phyloP scores from a whole-genome alignment of 2,797 vertebrate species.

The Geotria australis region DNA sequence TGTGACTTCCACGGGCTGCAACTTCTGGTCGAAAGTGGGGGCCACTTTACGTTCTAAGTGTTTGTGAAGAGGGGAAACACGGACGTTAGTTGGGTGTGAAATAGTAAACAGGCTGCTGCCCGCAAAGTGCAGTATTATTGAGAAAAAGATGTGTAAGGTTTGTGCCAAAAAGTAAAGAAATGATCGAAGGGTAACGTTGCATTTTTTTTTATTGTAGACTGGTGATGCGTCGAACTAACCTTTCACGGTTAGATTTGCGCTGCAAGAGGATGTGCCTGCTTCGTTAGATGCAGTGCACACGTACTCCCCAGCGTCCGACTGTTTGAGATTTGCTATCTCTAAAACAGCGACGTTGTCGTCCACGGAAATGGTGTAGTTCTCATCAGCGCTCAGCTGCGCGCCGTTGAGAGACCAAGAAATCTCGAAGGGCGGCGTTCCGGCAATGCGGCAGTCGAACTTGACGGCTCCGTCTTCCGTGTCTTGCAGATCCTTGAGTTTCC shows the following conservation, averaged over 20 bases:
- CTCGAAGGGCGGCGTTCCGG: background rate
- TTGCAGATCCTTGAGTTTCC: background rate
- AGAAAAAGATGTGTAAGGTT: too few relatives aligned
- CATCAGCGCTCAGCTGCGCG: background rate
- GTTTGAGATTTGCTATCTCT: background rate
- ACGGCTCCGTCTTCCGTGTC: background rate
- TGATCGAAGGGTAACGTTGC: too few relatives aligned
- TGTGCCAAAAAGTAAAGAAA: too few relatives aligned
- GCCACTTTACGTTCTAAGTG: constrained; percentile 62
- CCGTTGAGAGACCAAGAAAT: background rate
- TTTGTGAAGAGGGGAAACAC: background rate
- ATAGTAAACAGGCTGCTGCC: too few relatives aligned
- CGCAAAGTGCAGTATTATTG: too few relatives aligned
- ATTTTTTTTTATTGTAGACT: too few relatives aligned
- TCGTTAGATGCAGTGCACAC: background rate
- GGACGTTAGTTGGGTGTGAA: too few relatives aligned
- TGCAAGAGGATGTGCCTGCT: background rate
- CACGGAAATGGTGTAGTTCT: background rate
- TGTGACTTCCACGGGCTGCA: constrained; percentile 42
- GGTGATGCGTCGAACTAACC: background rate
- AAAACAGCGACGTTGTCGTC: background rate
- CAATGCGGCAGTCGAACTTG: background rate
- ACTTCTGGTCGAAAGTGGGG: constrained; percentile 62
- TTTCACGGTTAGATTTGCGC: background rate
- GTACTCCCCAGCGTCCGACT: background rate